Base-by-base conservation (phyloP, 2,113 vertebrate species). In the Misgurnus mizolepis region DNA sequence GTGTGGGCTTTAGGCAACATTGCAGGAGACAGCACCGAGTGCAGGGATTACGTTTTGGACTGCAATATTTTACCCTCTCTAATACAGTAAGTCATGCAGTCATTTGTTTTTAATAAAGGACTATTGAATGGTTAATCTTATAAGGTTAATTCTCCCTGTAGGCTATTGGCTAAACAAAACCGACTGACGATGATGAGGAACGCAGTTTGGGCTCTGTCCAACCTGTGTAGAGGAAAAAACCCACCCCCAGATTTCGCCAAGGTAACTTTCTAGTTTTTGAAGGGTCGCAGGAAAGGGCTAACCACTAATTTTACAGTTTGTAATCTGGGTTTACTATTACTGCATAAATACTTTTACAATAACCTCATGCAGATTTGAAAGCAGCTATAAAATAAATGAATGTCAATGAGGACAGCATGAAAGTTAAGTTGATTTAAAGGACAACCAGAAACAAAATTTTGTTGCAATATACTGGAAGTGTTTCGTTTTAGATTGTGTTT, bases 1-100 rank as follows among this genome's bases (percentile, higher is more conserved):
- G 97, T 99, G 65, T 99, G 98, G 98, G 98, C 97, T 82, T 92
- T 99, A 81, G 98, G 98, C 78, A 99, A 99, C 91, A 99, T 99
- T 85, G 98, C 98, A 89, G 98, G 98, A 80, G 98, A 99, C 84
- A 99, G 96, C 89, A 97, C 98, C 77, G 96, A 97, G 94, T 99
- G 97, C 93, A 93, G 98, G 87, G 96, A 99, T 86, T 99, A 97
- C 72, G 97, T 99, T 62, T 90, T 99, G 90, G 95, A 98, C 92
- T 99, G 98, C 91, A 96, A 96, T 87, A 99, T 99, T 82, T 91
- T 99, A 79, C 96, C 97, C 4, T 96, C 98, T 80, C 93, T 99
- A 81, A 87, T 98, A 88, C 97, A 98, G 97, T 99, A 94, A 95
- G 97, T 96, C 75, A 72, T 69, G 9, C 39, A 41, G 8, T 3